Conservation (phyloP, 2,888 invertebrate genomes). For the Drosophila phalerata region DNA sequence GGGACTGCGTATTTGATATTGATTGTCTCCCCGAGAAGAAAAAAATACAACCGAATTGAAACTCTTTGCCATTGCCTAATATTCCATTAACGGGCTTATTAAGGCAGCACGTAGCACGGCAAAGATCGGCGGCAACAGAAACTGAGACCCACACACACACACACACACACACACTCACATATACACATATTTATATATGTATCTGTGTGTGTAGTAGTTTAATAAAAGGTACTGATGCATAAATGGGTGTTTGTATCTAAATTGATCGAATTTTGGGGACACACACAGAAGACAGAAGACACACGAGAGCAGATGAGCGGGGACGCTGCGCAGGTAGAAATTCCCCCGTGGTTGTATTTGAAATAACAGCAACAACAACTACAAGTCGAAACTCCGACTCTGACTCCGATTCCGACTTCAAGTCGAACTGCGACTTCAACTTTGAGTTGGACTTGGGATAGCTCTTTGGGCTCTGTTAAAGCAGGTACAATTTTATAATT, state of each 20-base stretch:
- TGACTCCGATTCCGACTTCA: slow-evolving; percentile 23
- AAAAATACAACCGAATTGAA: slow-evolving; percentile 60
- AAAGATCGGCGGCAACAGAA: slow-evolving; percentile 39
- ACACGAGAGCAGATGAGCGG: slow-evolving; percentile 58
- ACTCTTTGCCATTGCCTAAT: slow-evolving; percentile 78
- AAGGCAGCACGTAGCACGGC: slow-evolving; percentile 72
- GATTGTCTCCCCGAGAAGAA: slow-evolving; percentile 49
- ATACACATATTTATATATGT: background rate
- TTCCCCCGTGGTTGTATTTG: slow-evolving; percentile 62
- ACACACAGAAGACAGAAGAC: slow-evolving; percentile 62
- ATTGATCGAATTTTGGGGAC: slow-evolving; percentile 82
- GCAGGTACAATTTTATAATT: slow-evolving; percentile 82
- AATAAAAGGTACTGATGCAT: slow-evolving; percentile 82
- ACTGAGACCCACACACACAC: slow-evolving; percentile 59
- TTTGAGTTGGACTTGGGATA: slow-evolving; percentile 35
- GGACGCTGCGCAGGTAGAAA: slow-evolving; percentile 66
- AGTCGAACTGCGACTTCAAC: slow-evolving; percentile 27
- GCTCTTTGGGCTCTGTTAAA: slow-evolving; percentile 56
- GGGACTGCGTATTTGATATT: slow-evolving; percentile 61
- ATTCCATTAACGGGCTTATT: slow-evolving; percentile 82
- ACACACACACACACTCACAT: slow-evolving; percentile 18
- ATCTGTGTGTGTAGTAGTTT: slow-evolving; percentile 67
- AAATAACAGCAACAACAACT: slow-evolving; percentile 28
- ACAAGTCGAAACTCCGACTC: slow-evolving; percentile 30
- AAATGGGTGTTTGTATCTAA: slow-evolving; percentile 82